Evolutionary conservation across 2,113 vertebrate species (phyloP), one percentile per base, ranked within the genome.

Genomic region (Hippocampus mohnikei): DNA sequence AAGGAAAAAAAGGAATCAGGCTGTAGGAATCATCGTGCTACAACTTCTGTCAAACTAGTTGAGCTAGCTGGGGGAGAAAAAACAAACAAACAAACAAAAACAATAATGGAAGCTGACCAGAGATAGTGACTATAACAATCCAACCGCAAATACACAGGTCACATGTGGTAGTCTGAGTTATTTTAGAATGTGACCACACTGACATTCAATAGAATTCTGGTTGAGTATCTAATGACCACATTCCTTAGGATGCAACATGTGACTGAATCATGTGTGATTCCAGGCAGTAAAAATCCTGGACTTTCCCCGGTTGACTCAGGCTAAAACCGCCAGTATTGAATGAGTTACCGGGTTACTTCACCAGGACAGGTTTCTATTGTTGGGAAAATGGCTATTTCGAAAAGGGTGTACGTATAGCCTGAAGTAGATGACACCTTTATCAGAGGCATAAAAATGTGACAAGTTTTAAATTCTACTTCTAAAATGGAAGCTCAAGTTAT

Each of bases 241-340:
- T 81, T 69, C 76, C 0, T 60, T 59, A 48, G 80, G 77, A 81
- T 82, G 70, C 52, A 79, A 48, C 69, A 20, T 69, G 69, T 76
- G 71, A 75, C 68, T 85, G 79, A 83, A 83, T 88, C 82, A 83
- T 71, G 66, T 59, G 70, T 72, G 79, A 77, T 76, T 85, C 76
- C 75, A 75, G 74, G 73, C 67, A 68, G 66, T 82, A 76, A 87
- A 71, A 90, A 90, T 89, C 77, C 81, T 86, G 88, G 87, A 90
- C 85, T 88, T 90, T 88, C 90, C 88, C 63, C 8, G 55, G 70
- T 61, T 89, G 88, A 89, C 77, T 90, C 87, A 89, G 71, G 60
- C 66, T 80, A 83, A 71, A 85, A 78, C 78, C 76, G 69, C 81
- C 81, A 84, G 74, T 74, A 85, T 85, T 88, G 81, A 78, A 77